Conservation (phyloP, 2,888 invertebrate species). For the Choreutis nemorana region DNA sequence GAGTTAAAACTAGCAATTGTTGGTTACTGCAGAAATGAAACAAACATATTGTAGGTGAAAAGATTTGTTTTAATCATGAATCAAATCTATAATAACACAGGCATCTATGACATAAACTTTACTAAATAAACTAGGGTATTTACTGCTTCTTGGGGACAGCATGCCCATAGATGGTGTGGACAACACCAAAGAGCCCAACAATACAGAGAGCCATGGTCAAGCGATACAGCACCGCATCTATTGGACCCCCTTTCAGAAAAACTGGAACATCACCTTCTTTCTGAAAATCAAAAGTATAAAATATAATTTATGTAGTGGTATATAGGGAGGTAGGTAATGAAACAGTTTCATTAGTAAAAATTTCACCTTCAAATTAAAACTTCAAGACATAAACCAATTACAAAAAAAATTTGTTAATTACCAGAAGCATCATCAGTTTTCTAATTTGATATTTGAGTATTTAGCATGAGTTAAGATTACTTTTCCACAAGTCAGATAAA, state of each 20-base stretch:
- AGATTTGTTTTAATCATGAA: conserved; percentile 32
- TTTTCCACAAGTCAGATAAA: no score
- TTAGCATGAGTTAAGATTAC: no score
- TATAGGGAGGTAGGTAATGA: no score
- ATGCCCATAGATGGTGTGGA: conserved; percentile 39
- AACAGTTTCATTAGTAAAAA: no score
- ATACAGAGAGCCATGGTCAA: conserved; percentile 44
- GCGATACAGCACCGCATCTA: conserved; percentile 55
- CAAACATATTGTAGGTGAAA: conserved; percentile 5
- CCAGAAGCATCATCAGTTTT: no score
- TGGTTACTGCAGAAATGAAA: no score
- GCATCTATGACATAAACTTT: conserved; percentile 33
- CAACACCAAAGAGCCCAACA: conserved; percentile 37
- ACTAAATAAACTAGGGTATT: conserved; percentile 11
- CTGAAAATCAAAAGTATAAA: conserved; percentile 40
- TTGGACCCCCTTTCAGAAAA: conserved; percentile 66
- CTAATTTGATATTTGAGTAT: no score
- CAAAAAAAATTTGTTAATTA: no score
- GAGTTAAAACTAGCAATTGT: no score
- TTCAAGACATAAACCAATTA: no score
- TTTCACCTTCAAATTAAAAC: no score
- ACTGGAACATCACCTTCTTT: conserved; percentile 66
- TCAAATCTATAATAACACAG: conserved; percentile 22
- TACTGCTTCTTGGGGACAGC: conserved; percentile 45
- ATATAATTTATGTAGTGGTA: no score